These are phyloP conservation scores for Aspidiotus rigidus DNA, from an alignment of 2,888 invertebrate genomes.

Conservation along the genomic window DNA sequence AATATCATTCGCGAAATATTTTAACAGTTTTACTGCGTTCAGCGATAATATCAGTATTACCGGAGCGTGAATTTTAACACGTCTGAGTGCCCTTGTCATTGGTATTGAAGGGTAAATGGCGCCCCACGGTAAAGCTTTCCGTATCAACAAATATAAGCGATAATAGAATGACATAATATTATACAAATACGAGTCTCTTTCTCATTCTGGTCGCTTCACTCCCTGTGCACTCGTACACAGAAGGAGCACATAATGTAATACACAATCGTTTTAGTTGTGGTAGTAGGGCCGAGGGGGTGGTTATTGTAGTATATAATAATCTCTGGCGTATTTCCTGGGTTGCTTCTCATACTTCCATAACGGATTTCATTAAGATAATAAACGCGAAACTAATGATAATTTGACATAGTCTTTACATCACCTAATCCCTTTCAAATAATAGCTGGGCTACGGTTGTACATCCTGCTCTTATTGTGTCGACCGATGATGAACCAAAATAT, in stretches of 20 bases:
- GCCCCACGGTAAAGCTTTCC: constrained; percentile 23
- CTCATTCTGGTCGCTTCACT: constrained; percentile 9
- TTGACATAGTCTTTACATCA: constrained; percentile 33
- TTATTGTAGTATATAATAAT: constrained; percentile 23
- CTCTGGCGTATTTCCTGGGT: constrained; percentile 33
- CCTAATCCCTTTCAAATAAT: constrained; percentile 32
- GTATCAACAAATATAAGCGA: constrained; percentile 33
- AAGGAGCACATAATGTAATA: too few species aligned
- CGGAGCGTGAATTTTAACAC: constrained; percentile 32
- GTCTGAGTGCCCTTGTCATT: constrained; percentile 30
- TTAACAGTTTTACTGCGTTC: constrained; percentile 26
- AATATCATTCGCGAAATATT: constrained; percentile 18
- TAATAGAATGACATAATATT: constrained; percentile 31
- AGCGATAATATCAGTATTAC: constrained; percentile 29
- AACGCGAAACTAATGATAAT: constrained; percentile 34
- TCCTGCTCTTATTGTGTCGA: constrained; percentile 1
- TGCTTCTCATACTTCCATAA: constrained; percentile 24
- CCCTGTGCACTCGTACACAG: neutral
- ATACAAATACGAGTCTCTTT: constrained; percentile 18
- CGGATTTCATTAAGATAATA: constrained; percentile 33
- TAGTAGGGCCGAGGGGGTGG: neutral
- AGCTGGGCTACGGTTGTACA: constrained; percentile 4
- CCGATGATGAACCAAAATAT: neutral
- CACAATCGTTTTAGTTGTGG: too few species aligned
- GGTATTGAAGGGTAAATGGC: constrained; percentile 25